Conservation (phyloP, 2,888 invertebrate genomes). For the Leuctra nigra region DNA sequence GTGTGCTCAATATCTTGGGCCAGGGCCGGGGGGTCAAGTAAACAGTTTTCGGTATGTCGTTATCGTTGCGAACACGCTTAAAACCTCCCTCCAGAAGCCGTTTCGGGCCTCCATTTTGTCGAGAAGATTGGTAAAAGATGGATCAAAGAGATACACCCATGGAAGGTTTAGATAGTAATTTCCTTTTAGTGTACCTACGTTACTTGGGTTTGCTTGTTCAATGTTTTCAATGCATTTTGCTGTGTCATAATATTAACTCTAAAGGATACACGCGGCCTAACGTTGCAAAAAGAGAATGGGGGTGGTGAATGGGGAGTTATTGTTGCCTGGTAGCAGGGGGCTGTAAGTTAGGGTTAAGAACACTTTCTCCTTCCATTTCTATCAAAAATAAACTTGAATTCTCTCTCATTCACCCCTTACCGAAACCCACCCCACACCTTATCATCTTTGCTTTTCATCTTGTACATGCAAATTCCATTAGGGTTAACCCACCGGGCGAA, state of each 20-base stretch:
- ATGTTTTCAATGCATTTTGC: conserved; percentile 5
- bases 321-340: not conserved
- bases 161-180: not conserved
- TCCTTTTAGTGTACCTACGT: no score
- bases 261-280: not conserved
- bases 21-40: no score
- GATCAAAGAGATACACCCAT: conserved; percentile 8
- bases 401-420: not conserved
- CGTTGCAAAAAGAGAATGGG: not conserved
- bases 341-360: no score
- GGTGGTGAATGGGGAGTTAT: not conserved
- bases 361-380: conserved; percentile 4
- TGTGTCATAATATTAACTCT: not conserved
- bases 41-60: no score
- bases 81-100: no score
- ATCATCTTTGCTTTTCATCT: conserved; percentile 20
- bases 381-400: conserved; percentile 6
- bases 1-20: no score
- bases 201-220: not conserved
- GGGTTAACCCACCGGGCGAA: conserved; percentile 11
- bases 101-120: not conserved
- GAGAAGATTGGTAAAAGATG: conserved; percentile 6
- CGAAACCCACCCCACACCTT: not conserved
- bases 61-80: no score
- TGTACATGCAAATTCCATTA: conserved; percentile 27